These are phyloP conservation scores for Drosophila funebris DNA, from an alignment of 1,140 invertebrate species.

Conservation along the genomic window DNA sequence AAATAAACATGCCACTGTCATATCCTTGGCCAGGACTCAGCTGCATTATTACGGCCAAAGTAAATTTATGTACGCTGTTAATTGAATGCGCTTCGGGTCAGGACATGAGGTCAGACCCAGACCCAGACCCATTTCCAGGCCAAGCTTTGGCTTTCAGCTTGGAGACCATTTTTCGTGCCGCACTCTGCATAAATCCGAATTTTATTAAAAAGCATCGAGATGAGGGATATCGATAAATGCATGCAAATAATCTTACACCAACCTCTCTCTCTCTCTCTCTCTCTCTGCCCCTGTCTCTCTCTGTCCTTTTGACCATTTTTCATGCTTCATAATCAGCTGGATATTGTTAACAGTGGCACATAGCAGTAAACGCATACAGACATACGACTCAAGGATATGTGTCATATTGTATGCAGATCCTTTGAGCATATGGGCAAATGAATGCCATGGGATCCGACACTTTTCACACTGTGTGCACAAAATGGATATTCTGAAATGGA, in stretches of 20 bases:
- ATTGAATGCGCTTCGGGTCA: conserved; percentile 68
- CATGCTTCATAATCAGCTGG: conserved; percentile 73
- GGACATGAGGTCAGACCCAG: conserved; percentile 21
- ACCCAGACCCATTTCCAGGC: not conserved
- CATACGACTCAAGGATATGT: not conserved
- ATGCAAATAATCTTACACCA: conserved; percentile 59
- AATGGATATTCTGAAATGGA: not conserved
- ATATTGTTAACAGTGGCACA: conserved; percentile 66
- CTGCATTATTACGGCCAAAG: conserved; percentile 77
- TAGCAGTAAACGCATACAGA: conserved; percentile 18
- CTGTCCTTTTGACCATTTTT: conserved; percentile 62
- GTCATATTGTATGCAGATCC: conserved; percentile 25
- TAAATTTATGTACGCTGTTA: conserved; percentile 79
- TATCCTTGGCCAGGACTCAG: conserved; percentile 59
- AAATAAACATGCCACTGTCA: conserved; percentile 61
- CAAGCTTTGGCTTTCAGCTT: not conserved
- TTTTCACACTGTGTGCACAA: not conserved
- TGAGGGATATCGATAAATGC: conserved; percentile 66
- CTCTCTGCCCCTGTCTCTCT: not conserved
- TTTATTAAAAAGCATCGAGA: conserved; percentile 60
- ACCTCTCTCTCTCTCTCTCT: not conserved
- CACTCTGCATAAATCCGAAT: conserved; percentile 71
- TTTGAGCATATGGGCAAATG: conserved; percentile 27
- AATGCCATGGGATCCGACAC: conserved; percentile 11
- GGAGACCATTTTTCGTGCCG: conserved; percentile 17